phyloP scores from a whole-genome alignment of 2,797 vertebrate species.

The Liparis tanakae region DNA sequence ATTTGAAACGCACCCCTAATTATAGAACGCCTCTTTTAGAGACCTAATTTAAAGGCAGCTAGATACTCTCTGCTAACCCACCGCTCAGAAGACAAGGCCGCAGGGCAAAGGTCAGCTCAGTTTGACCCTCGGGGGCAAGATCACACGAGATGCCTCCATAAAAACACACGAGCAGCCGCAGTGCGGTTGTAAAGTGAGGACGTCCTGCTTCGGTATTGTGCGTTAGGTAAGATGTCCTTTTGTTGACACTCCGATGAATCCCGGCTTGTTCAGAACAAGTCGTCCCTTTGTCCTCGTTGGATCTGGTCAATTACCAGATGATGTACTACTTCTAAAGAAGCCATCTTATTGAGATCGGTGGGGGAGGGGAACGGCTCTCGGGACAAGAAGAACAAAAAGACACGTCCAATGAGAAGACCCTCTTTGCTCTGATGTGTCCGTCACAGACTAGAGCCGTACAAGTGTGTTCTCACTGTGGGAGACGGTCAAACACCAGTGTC shows the following conservation, averaged over 20 bases:
- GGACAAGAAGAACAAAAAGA: constrained; percentile 23
- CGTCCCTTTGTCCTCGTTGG: constrained; percentile 42
- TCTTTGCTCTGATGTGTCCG: constrained; percentile 6
- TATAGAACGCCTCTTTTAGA: constrained; percentile 37
- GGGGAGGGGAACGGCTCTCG: neutral
- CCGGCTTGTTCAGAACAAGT: constrained; percentile 56
- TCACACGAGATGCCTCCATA: neutral
- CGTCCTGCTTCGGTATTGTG: constrained; percentile 24
- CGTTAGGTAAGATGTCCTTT: constrained; percentile 52
- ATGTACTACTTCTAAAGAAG: constrained; percentile 46
- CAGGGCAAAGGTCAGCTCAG: constrained; percentile 27
- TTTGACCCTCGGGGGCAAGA: constrained; percentile 18
- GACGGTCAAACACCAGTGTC: constrained; percentile 7
- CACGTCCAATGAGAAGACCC: neutral
- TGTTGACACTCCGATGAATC: constrained; percentile 57
- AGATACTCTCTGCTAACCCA: constrained; percentile 38
- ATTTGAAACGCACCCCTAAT: neutral
- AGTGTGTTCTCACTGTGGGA: neutral
- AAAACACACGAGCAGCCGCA: constrained; percentile 22
- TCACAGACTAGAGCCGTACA: constrained; percentile 4
- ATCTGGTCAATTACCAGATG: constrained; percentile 15
- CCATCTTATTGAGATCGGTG: neutral
- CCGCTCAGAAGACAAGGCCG: constrained; percentile 16
- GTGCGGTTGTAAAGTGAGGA: constrained; percentile 42
- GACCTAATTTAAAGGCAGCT: constrained; percentile 36